Evolutionary conservation across 1,140 invertebrate species (phyloP), one percentile per base, ranked within the genome.

Genomic region (Olivierus martensii): DNA sequence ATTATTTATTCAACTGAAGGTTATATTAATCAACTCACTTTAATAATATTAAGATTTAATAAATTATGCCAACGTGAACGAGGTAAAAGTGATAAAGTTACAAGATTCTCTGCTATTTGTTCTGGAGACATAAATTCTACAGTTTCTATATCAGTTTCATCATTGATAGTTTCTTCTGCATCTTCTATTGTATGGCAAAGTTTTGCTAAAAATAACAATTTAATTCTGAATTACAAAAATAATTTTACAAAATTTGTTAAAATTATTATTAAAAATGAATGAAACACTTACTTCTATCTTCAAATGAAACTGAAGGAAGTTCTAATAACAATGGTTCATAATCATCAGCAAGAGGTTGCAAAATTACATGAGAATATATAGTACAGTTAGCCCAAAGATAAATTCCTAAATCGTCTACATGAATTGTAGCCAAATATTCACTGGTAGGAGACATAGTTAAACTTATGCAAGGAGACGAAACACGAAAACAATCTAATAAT

Each of bases 351-450:
- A 96, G 72, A 0, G 86, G 80, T 62, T 78, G 79, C 3, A 96
- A 69, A 18, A 83, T 80, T 3, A 95, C 71, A 62, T 83, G 80
- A 22, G 79, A 73, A 63, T 86, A 97, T 0, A 97, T 66, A 0
- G 83, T 83, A 57, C 79, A 81, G 69, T 98, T 98, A 0, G 83
- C 80, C 94, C 94, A 99, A 10, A 98, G 70, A 64, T 87, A 94
- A 36, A 99, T 77, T 0, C 92, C 93, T 21, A 94, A 64, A 64
- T 91, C 79, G 55, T 86, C 83, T 2, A 86, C 78, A 65, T 98
- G 92, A 0, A 82, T 77, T 2, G 91, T 96, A 2, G 83, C 89
- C 35, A 99, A 67, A 65, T 81, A 91, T 64, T 95, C 85, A 9
- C 87, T 87, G 9, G 80, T 89, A 7, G 89, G 85, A 0, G 91